Evolutionary conservation across 2,113 vertebrate species (phyloP), one percentile per base, ranked within the genome.

Genomic region (Pollachius pollachius): DNA sequence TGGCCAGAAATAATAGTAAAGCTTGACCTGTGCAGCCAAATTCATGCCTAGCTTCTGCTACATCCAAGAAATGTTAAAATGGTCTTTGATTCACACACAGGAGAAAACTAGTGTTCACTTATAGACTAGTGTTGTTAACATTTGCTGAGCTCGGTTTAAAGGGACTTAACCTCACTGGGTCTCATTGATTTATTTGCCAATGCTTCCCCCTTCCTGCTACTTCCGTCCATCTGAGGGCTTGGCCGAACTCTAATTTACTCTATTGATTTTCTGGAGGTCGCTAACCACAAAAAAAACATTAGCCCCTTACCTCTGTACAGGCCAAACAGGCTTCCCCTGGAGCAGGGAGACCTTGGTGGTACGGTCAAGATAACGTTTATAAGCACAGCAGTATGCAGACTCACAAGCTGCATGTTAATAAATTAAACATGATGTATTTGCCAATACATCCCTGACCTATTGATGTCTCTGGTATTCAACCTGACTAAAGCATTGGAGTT

Each of bases 231-330:
- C 70, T 25, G 25, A 21, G 67, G 68, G 74, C 83, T 72, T 77
- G 57, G 67, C 67, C 58, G 60, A 74, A 48, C 52, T 77, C 65
- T 56, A 85, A 71, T 83, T 80, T 72, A 75, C 69, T 3, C 2
- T 75, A 89, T 86, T 83, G 86, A 88, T 85, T 75, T 72, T 37
- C 57, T 25, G 69, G 69, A 65, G 63, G 37, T 72, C 54, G 68
- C 65, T 62, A 67, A 74, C 75, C 76, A 34, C 52, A 71, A 67
- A 34, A 18, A 52, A 30, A 48, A 65, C 71, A 56, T 56, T 52
- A 16, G 7, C 62, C 66, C 52, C 34, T 25, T 21, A 15, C 27
- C 23, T 27, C 25, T 62, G 58, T 13, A 52, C 58, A 63, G 63
- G 63, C 52, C 54, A 70, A 64, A 70, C 74, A 64, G n/a, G 62